Base-by-base conservation (phyloP, 2,888 invertebrate genomes). In the Aphidoletes aphidimyza region DNA sequence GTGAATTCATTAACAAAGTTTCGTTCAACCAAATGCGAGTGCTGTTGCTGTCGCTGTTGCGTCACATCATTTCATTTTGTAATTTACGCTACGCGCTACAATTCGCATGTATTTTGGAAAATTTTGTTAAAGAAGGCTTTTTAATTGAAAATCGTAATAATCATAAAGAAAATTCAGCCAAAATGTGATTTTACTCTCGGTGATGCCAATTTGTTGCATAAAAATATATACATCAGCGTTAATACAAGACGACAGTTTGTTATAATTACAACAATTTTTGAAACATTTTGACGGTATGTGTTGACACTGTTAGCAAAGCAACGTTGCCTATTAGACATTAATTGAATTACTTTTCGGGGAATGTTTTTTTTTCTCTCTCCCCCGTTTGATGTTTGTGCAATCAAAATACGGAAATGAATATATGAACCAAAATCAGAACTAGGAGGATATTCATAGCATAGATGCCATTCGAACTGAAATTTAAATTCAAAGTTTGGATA, bases 1-100 rank as follows among this genome's bases (percentile, higher is more conserved):
- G 54, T 54, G 22, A 54, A 54, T 54, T 54, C 54, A 54, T 54
- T 54, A n/a, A 54, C 22, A 14, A 54, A 54, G 54, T 54, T 54
- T 54, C n/a, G n/a, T n/a, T n/a, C n/a, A n/a, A n/a, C n/a, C n/a
- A n/a, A n/a, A n/a, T n/a, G n/a, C n/a, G n/a, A n/a, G n/a, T n/a
- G n/a, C n/a, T n/a, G n/a, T n/a, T n/a, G n/a, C n/a, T n/a, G n/a
- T n/a, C n/a, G n/a, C n/a, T n/a, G n/a, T n/a, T n/a, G n/a, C n/a
- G n/a, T n/a, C n/a, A n/a, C n/a, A n/a, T n/a, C n/a, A n/a, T n/a
- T n/a, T n/a, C n/a, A n/a, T n/a, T n/a, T n/a, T n/a, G n/a, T n/a
- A n/a, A n/a, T n/a, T n/a, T n/a, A n/a, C n/a, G n/a, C n/a, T n/a
- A n/a, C n/a, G n/a, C n/a, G n/a, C n/a, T n/a, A n/a, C n/a, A n/a